Conservation (phyloP, 2,888 invertebrate genomes). For the Drosophila sordidula region DNA sequence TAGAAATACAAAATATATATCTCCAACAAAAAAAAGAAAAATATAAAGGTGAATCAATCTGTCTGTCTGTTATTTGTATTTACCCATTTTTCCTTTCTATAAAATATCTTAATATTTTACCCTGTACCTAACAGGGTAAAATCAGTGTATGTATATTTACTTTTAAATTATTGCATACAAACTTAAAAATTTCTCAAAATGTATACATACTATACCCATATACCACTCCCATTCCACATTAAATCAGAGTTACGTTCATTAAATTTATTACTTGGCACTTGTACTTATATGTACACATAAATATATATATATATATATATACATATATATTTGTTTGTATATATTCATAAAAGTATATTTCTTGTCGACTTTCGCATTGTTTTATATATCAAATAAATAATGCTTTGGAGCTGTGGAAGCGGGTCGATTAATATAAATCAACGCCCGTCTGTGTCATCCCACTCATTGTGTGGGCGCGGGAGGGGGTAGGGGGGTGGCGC, state of each 20-base stretch:
- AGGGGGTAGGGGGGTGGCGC: constrained; percentile 7
- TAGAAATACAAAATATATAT: too few relatives aligned
- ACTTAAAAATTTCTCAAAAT: constrained; percentile 8
- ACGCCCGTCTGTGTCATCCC: constrained; percentile 69
- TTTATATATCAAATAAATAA: constrained; percentile 69
- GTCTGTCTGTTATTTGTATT: too few relatives aligned
- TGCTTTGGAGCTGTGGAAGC: constrained; percentile 64
- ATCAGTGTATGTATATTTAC: constrained; percentile 27
- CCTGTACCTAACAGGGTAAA: constrained; percentile 15
- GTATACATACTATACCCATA: not conserved
- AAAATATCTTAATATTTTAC: too few relatives aligned
- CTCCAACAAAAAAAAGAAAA: too few relatives aligned
- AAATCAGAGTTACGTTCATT: constrained; percentile 40
- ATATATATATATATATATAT: not conserved
- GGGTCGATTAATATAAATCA: constrained; percentile 76
- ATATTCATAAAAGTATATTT: constrained; percentile 28
- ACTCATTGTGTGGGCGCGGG: constrained; percentile 9
- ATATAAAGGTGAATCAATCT: too few relatives aligned
- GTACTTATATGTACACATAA: not conserved
- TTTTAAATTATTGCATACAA: constrained; percentile 38
- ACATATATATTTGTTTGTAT: not conserved
- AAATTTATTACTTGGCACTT: constrained; percentile 66
- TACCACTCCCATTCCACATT: constrained; percentile 5
- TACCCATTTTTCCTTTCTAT: too few relatives aligned
- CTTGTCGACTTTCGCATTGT: constrained; percentile 53